Base-by-base conservation (phyloP, 2,113 vertebrate genomes). In the Aramus guarauna region DNA sequence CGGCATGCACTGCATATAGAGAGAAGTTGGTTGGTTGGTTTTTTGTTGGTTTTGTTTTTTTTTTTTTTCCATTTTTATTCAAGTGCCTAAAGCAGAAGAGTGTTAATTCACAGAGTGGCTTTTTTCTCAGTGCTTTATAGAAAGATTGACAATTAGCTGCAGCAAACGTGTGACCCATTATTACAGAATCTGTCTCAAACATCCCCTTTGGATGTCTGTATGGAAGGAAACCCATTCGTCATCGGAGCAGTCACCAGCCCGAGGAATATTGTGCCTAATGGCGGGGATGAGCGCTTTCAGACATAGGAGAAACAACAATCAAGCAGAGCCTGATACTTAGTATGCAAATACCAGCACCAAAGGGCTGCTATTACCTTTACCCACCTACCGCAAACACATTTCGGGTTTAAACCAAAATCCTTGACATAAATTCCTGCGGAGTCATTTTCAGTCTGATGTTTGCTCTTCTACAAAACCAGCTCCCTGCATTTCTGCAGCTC, bases 41-140 rank as follows among this genome's bases (percentile, higher is more conserved):
- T 52, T 52, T 12, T 27, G 24, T 52, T 23, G 22, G 23, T 16
- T 53, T 53, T 53, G 16, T 53, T 53, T 53, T 18, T 55, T 32
- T 72, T 37, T 69, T 62, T 56, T 58, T n/a, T 43, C 23, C 34
- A 74, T 56, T 73, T 92, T 92, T 62, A 88, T 81, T 88, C 95
- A 97, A 97, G 90, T 97, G 93, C 94, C 75, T 96, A 94, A 97
- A 97, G 97, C 97, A 96, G 94, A 97, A 97, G 91, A 92, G 88
- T 92, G 94, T 96, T 98, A 97, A 97, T 97, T 98, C 97, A 96
- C 92, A 98, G 97, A 97, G 95, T 96, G 94, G 94, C 93, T 98
- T 96, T 90, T 98, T 96, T 90, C 96, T 96, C 96, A 97, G 96
- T 86, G 92, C 90, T 96, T 97, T 94, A 69, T n/a, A 97, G 90